Base-by-base conservation (phyloP, 2,113 vertebrate genomes). In the Lepidothrix coronata region DNA sequence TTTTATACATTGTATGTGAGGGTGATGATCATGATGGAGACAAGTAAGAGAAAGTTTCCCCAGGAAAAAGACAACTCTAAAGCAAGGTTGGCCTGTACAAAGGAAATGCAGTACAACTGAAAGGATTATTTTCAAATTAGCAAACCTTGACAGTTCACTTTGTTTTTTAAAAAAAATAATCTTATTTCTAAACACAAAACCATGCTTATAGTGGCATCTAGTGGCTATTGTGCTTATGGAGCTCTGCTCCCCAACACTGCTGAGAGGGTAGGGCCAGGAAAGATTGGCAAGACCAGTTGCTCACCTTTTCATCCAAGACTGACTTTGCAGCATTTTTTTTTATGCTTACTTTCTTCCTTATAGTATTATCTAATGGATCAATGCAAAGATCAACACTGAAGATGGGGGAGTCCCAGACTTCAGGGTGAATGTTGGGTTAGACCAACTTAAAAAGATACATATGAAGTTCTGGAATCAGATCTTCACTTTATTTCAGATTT, bases 141-240 rank as follows among this genome's bases (percentile, higher is more conserved):
- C 43, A 49, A 87, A 85, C 46, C 35, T 58, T 70, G 79, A 63
- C 8, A 3, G 14, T 12, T 72, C 20, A 35, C 63, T 71, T 48
- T 17, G 33, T 3, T 6, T 46, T 39, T 44, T 35, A 11, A 33
- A 44, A 31, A 31, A 44, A 71, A 14, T 30, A 14, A 18, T 1
- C 5, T 14, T 27, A 37, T 23, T 57, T 63, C 39, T 52, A 54
- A 33, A 57, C 37, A 77, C 15, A 97, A 98, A 92, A 30, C 75
- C 77, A 72, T 97, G 96, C 96, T 91, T 96, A 79, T 20, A 97
- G 95, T 97, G 98, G 83, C 98, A 98, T 96, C 98, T 97, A 95
- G 97, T 97, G 98, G 97, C 46, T 43, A 1, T 18, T 62, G 14
- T 28, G 44, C 39, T 86, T 65, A 58, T 25, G 41, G 62, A 79